Evolutionary conservation across 1,140 invertebrate genomes (phyloP).

Genomic region (Calephelis virginiensis): DNA sequence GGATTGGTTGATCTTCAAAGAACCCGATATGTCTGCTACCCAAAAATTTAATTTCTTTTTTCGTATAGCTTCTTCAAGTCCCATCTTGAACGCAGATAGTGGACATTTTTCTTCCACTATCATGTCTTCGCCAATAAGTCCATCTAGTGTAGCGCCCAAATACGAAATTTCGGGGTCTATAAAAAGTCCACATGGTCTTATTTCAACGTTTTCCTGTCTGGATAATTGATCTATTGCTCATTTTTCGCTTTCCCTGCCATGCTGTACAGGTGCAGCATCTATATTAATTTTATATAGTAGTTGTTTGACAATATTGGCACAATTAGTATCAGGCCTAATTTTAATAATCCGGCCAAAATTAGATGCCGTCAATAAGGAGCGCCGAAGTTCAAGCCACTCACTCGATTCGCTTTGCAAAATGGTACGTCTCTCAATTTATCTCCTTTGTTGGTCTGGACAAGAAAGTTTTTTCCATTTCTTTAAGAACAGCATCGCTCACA

Average conservation of each 20-base stretch:
- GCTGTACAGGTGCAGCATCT: not conserved
- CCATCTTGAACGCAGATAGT: not conserved
- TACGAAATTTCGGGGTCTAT: not conserved
- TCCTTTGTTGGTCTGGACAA: constrained; percentile 20
- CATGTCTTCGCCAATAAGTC: not conserved
- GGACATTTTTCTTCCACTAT: constrained; percentile 16
- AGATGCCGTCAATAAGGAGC: constrained; percentile 50
- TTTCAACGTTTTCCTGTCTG: constrained; percentile 5
- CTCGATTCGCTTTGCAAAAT: constrained; percentile 35
- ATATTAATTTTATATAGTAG: constrained; percentile 4
- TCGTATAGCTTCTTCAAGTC: constrained; percentile 8
- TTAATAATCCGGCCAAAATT: constrained; percentile 55
- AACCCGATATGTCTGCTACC: not conserved
- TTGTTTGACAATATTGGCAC: not conserved
- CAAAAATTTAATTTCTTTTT: constrained; percentile 6
- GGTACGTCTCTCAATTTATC: constrained; percentile 39
- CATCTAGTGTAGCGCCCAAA: constrained; percentile 5
- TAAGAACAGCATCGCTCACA: constrained; percentile 23
- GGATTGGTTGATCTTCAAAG: not conserved
- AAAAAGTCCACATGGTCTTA: constrained; percentile 11
- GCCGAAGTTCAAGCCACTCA: constrained; percentile 44
- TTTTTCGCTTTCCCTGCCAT: constrained; percentile 8
- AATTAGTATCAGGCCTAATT: constrained; percentile 12
- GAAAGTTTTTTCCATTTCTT: not conserved
- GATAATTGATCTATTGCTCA: not conserved